These are phyloP conservation scores for Leptoclinus maculatus DNA, from an alignment of 2,797 vertebrate genomes.

Conservation along the genomic window DNA sequence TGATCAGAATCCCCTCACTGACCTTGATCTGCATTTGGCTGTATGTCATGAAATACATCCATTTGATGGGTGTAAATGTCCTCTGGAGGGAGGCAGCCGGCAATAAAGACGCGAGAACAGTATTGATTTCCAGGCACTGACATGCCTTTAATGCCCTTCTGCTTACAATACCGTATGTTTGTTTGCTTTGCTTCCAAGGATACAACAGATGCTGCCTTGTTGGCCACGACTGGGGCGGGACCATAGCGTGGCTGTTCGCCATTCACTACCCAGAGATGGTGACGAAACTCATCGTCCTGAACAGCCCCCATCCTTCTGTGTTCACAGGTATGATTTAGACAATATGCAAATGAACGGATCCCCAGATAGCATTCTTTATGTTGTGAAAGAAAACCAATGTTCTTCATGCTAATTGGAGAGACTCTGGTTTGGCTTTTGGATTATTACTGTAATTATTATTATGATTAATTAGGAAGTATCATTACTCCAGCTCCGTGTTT, in stretches of 20 bases:
- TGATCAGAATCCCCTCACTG: slow-evolving; percentile 55
- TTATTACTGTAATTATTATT: slow-evolving; percentile 71
- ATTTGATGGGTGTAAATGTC: slow-evolving; percentile 43
- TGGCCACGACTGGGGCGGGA: slow-evolving; percentile 98
- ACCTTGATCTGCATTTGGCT: slow-evolving; percentile 64
- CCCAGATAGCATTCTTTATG: background rate
- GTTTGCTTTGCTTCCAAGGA: slow-evolving; percentile 80
- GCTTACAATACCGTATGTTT: background rate
- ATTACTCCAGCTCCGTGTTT: slow-evolving; percentile 60
- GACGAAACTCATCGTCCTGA: slow-evolving; percentile 95
- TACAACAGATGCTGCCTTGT: slow-evolving; percentile 97
- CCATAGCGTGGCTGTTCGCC: slow-evolving; percentile 95
- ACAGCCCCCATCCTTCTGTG: slow-evolving; percentile 96
- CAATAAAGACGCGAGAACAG: slow-evolving; percentile 22
- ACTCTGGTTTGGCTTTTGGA: slow-evolving; percentile 51
- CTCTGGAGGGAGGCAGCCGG: slow-evolving; percentile 24
- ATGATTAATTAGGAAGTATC: slow-evolving; percentile 68
- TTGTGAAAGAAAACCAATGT: slow-evolving; percentile 19
- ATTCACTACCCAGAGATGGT: slow-evolving; percentile 99
- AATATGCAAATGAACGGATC: rapidly evolving
- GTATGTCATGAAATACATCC: slow-evolving; percentile 48
- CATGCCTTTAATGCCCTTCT: slow-evolving; percentile 14
- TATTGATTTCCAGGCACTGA: slow-evolving; percentile 38
- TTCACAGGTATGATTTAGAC: slow-evolving; percentile 88
- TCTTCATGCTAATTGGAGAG: slow-evolving; percentile 42